phyloP scores from a whole-genome alignment of 2,888 invertebrate genomes.

The Idaea aversata region DNA sequence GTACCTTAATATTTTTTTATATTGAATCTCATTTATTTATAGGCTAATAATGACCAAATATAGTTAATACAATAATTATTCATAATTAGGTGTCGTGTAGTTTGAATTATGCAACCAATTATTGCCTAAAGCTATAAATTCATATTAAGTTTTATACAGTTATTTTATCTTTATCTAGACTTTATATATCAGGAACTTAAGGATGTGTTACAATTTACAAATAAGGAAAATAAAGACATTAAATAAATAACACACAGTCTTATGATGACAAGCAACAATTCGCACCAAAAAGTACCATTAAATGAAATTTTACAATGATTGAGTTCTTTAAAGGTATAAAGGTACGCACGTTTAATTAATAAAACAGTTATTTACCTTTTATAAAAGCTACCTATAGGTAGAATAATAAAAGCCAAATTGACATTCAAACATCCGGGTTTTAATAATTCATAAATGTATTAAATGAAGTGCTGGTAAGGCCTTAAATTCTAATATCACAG shows the following conservation, averaged over 20 bases:
- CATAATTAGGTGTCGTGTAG: neutral
- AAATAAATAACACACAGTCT: no score
- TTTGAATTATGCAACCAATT: neutral
- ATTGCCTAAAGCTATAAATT: neutral
- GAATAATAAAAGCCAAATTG: neutral
- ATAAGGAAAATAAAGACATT: no score
- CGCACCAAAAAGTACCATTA: neutral
- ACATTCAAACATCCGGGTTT: neutral
- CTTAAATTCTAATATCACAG: neutral
- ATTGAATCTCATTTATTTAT: neutral
- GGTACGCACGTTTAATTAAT: neutral
- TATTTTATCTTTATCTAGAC: neutral
- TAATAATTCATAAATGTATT: slow-evolving; percentile 4
- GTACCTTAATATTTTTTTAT: neutral
- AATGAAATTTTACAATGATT: neutral
- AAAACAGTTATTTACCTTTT: neutral
- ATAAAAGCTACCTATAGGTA: neutral
- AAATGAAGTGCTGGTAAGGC: slow-evolving; percentile 2
- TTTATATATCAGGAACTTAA: neutral
- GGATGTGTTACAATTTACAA: neutral
- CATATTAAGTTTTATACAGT: neutral
- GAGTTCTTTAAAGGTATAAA: neutral
- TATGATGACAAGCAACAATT: neutral
- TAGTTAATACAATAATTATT: neutral
- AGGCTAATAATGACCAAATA: neutral